Evolutionary conservation across 1,140 invertebrate species (phyloP), one percentile per base, ranked within the genome.

Genomic region (Ceratina calcarata): DNA sequence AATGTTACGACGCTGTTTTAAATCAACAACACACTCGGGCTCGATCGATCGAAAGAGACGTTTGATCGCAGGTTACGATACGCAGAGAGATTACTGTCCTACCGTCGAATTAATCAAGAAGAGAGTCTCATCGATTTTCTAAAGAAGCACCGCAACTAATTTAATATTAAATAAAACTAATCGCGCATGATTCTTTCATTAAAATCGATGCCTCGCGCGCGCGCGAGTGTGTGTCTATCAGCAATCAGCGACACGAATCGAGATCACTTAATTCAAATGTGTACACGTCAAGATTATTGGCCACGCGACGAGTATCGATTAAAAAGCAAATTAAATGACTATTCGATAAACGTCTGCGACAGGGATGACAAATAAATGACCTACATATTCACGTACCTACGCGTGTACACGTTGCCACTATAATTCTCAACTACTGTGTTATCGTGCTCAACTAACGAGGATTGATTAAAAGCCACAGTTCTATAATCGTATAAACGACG

Each of bases 51-150:
- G 37, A 18, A 7, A 60, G n/a, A 71, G 3, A 18, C 32, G 22
- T 60, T 7, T 24, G 51, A 27, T 32, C 22, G 12, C 13, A 68
- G 49, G 18, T 55, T 8, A 7, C 15, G 51, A 27, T 27, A 6
- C 22, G 22, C n/a, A 45, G 27, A n/a, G 10, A 10, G 24, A 16
- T 15, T 22, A 22, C 22, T 62, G 62, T 49, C 58, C 58, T 73
- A 62, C 58, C 62, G 61, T 73, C 45, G 16, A 62, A 27, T 61
- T 51, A 51, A 73, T 49, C 18, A n/a, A 73, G 62, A 73, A 10
- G 71, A n/a, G 2, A 15, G 12, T n/a, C 27, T 20, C 45, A 61
- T 62, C 18, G 58, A 73, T 73, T 73, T 62, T 10, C 1, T 13
- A 51, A 27, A 62, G 45, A 62, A 62, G 51, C 13, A 18, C 24